A percentile compares a stretch with the other conserved stretches of the same genome.
Conservation (phyloP, 2,888 invertebrate genomes). For the Ptychoptera albimana region DNA sequence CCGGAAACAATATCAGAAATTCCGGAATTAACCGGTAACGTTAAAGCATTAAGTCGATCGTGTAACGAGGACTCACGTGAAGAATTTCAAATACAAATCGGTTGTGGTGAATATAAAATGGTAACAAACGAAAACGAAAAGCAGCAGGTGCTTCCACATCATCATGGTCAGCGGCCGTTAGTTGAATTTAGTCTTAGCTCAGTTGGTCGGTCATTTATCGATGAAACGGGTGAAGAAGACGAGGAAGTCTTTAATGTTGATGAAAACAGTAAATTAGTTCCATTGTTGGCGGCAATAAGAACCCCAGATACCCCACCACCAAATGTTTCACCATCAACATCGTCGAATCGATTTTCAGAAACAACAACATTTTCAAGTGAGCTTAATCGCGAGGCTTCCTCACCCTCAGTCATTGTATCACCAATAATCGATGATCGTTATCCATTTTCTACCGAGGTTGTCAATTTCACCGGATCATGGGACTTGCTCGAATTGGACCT, state of each 20-base stretch:
- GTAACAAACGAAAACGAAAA: not conserved
- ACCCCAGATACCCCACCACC: conserved; percentile 56
- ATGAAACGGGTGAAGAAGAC: conserved; percentile 18
- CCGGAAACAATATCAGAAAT: conserved; percentile 21
- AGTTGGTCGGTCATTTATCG: conserved; percentile 29
- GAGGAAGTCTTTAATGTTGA: conserved; percentile 20
- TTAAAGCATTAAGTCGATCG: not conserved
- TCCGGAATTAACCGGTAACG: conserved; percentile 9
- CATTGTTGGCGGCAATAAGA: conserved; percentile 20
- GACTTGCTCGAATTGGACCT: conserved; percentile 45
- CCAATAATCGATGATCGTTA: conserved; percentile 22
- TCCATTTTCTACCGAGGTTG: conserved; percentile 29
- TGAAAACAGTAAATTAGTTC: conserved; percentile 24
- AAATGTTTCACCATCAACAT: conserved; percentile 37
- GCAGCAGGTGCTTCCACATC: not conserved
- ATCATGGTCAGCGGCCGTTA: conserved; percentile 8
- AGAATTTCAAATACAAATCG: not conserved
- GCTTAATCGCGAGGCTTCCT: conserved; percentile 35
- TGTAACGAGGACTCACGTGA: not conserved
- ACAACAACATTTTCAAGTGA: conserved; percentile 39
- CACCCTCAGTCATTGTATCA: conserved; percentile 43
- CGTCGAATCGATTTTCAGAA: conserved; percentile 33
- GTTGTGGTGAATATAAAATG: not conserved
- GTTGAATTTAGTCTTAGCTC: conserved; percentile 29
- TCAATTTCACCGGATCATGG: conserved; percentile 37